Evolutionary conservation across 1,140 invertebrate species (phyloP).

Genomic region (Palaemon carinicauda): DNA sequence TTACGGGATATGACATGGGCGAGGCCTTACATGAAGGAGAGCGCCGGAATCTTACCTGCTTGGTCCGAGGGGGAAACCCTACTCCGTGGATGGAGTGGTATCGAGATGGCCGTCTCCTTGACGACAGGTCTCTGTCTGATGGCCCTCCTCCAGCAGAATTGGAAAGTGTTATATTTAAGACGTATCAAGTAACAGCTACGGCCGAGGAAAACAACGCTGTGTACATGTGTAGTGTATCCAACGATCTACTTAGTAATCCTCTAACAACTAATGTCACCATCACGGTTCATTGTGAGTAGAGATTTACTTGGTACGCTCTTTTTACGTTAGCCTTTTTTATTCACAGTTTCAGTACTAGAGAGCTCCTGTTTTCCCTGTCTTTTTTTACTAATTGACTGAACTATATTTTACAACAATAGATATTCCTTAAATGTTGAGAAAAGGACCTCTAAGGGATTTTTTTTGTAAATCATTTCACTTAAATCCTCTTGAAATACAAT

Average conservation of each 20-base stretch:
- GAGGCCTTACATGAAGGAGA: constrained; percentile 88
- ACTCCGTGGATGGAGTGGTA: constrained; percentile 93
- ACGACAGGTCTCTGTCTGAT: constrained; percentile 79
- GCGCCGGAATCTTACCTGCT: constrained; percentile 85
- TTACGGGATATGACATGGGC: constrained; percentile 88
- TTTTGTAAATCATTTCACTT: too few species aligned
- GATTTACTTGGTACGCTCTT: too few species aligned
- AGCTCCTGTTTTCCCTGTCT: too few species aligned
- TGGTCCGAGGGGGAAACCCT: constrained; percentile 92
- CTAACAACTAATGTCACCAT: not conserved
- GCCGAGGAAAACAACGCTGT: not conserved
- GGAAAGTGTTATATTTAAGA: constrained; percentile 45
- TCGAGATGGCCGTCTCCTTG: constrained; percentile 85
- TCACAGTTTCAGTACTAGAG: too few species aligned
- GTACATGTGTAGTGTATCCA: not conserved
- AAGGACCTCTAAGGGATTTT: too few species aligned
- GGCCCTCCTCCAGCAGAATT: constrained; percentile 65
- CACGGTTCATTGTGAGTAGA: not conserved
- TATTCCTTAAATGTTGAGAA: too few species aligned
- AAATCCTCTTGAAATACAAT: too few species aligned
- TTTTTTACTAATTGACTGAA: too few species aligned
- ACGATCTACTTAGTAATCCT: not conserved
- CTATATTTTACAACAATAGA: too few species aligned
- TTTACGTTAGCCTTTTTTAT: too few species aligned
- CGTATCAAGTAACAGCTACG: not conserved